phyloP scores from a whole-genome alignment of 2,113 vertebrate genomes.

The Mustelus asterias region DNA sequence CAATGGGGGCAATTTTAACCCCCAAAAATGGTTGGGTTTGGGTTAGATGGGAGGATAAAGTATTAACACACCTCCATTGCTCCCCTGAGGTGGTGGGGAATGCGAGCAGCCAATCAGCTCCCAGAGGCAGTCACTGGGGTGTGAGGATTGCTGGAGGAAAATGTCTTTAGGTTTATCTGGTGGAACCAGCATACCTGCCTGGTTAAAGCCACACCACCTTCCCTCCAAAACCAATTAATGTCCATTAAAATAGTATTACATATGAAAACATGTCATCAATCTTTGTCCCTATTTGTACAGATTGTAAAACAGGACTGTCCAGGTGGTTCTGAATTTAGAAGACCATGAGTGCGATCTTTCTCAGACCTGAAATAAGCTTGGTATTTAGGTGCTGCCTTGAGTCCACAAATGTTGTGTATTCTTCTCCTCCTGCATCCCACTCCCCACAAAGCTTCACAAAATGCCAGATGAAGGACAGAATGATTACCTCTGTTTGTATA shows the following conservation, averaged over 20 bases:
- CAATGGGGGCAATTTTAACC: too few relatives aligned
- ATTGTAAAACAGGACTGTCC: neutral
- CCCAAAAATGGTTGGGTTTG: too few relatives aligned
- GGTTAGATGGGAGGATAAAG: too few relatives aligned
- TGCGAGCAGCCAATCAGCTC: too few relatives aligned
- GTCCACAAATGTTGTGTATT: neutral
- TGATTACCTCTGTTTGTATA: neutral
- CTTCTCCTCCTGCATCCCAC: neutral
- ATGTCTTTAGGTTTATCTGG: neutral
- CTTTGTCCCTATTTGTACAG: neutral
- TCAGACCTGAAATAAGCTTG: neutral
- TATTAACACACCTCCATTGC: too few relatives aligned
- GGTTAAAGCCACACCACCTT: neutral
- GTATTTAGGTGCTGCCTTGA: neutral
- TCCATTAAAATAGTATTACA: neutral
- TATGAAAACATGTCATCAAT: neutral
- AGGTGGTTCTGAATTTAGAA: neutral
- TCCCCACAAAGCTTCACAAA: neutral
- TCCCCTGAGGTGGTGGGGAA: too few relatives aligned
- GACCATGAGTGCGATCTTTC: neutral
- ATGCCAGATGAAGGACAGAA: neutral
- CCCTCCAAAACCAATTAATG: neutral
- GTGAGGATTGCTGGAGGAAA: neutral
- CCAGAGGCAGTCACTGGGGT: neutral
- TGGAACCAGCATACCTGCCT: neutral